A percentile compares a stretch with the other conserved stretches of the same genome.
These are phyloP conservation scores for Pelvicachromis taeniatus DNA, from an alignment of 2,113 vertebrate genomes.

Conservation along the genomic window DNA sequence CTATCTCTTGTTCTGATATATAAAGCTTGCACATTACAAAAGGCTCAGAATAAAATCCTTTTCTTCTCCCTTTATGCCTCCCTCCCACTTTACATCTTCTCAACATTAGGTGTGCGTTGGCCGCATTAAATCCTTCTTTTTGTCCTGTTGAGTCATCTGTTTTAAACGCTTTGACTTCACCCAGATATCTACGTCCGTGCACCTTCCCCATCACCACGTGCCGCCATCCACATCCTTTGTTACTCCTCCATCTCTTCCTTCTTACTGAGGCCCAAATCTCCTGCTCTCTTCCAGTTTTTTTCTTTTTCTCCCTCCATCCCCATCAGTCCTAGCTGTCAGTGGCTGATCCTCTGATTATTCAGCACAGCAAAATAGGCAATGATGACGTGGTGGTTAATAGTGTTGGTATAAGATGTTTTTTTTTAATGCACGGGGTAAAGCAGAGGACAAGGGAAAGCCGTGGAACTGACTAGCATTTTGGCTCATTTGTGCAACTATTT, in stretches of 20 bases:
- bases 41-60: constrained; percentile 3
- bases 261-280: background rate
- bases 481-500: background rate
- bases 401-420: background rate
- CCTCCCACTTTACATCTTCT: constrained; percentile 24
- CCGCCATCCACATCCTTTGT: background rate
- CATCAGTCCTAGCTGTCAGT: background rate
- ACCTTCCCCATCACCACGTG: background rate
- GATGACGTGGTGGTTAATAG: background rate
- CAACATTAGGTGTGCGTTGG: constrained; percentile 10
- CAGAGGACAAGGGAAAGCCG: background rate
- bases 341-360: background rate
- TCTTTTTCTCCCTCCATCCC: background rate
- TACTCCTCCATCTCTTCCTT: background rate
- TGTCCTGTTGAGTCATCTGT: constrained; percentile 27
- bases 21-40: background rate
- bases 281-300: background rate
- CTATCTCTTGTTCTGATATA: background rate
- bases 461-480: background rate
- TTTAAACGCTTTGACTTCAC: background rate
- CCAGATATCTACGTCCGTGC: background rate
- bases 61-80: background rate
- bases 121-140: background rate
- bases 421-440: background rate
- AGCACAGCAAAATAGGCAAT: background rate